Conservation (phyloP, 2,797 vertebrate species). For the Aphelocoma californica region DNA sequence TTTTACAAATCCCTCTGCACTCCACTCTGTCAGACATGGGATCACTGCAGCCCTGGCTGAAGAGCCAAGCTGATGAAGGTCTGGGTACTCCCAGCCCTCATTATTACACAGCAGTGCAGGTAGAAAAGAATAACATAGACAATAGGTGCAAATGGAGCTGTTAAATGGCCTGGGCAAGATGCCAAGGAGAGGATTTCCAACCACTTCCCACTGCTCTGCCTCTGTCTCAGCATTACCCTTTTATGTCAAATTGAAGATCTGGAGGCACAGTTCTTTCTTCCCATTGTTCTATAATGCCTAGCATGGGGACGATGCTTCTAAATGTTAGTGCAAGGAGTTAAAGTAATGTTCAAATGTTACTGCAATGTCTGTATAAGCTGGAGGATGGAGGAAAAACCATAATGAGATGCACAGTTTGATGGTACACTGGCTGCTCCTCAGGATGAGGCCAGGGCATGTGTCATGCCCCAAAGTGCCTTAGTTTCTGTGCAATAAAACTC, state of each 20-base stretch:
- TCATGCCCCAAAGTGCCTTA: not conserved
- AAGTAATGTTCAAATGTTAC: not conserved
- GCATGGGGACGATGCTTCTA: not conserved
- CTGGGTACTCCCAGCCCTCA: not conserved
- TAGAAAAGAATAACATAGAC: not conserved
- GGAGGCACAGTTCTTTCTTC: not conserved
- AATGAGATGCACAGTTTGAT: not conserved
- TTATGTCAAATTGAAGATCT: not conserved
- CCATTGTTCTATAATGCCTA: not conserved
- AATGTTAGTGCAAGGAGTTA: not conserved
- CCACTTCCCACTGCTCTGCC: not conserved
- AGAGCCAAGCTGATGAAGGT: not conserved
- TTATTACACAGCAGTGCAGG: not conserved
- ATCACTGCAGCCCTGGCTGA: not conserved
- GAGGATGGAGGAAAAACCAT: not conserved
- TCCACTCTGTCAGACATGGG: not conserved
- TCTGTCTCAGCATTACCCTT: not conserved
- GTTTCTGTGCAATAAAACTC: not conserved
- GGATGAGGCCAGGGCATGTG: rapidly evolving
- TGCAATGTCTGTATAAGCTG: not conserved
- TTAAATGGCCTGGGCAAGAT: not conserved
- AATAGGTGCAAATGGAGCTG: not conserved
- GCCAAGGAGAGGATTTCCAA: not conserved
- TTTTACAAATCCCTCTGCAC: not conserved
- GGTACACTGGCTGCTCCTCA: not conserved